A percentile compares a stretch with the other conserved stretches of the same genome.
Conservation (phyloP, 30 jellyfish, hydroid and myxozoan genomes). For the Aurelia aurita complex sp. Pacific region DNA sequence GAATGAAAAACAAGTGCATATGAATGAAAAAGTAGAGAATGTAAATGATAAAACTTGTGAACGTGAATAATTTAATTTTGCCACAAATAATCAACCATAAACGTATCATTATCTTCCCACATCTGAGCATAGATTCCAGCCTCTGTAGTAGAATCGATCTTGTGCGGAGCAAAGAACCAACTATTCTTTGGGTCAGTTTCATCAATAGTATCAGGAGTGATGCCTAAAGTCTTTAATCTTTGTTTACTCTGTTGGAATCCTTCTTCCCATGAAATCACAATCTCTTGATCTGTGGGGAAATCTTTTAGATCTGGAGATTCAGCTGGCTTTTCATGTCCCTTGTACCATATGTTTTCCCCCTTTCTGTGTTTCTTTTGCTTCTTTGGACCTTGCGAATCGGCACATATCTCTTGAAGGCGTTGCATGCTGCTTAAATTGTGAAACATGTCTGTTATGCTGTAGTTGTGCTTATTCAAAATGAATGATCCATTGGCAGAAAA, state of each 20-base stretch:
- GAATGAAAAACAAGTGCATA: too few relatives aligned
- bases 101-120: background rate
- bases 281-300: conserved; percentile 14
- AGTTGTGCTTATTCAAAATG: conserved; percentile 16
- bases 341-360: conserved; percentile 12
- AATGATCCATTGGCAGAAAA: conserved; percentile 29
- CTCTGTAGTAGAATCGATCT: background rate
- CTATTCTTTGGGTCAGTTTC: conserved; percentile 16
- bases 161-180: conserved; percentile 24
- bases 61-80: too few relatives aligned
- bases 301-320: conserved; percentile 18
- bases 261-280: conserved; percentile 19
- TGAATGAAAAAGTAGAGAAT: too few relatives aligned
- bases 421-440: conserved; percentile 12
- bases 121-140: conserved; percentile 5
- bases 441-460: conserved; percentile 18
- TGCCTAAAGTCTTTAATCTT: background rate
- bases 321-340: conserved; percentile 13
- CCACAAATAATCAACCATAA: too few relatives aligned
- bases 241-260: conserved; percentile 9
- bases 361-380: conserved; percentile 8
- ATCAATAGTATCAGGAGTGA: conserved; percentile 10
- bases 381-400: conserved; percentile 17
- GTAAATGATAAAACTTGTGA: too few relatives aligned
- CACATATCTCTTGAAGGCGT: conserved; percentile 8